Evolutionary conservation across 1,140 invertebrate genomes (phyloP).

Genomic region (Aporrectodea caliginosa): DNA sequence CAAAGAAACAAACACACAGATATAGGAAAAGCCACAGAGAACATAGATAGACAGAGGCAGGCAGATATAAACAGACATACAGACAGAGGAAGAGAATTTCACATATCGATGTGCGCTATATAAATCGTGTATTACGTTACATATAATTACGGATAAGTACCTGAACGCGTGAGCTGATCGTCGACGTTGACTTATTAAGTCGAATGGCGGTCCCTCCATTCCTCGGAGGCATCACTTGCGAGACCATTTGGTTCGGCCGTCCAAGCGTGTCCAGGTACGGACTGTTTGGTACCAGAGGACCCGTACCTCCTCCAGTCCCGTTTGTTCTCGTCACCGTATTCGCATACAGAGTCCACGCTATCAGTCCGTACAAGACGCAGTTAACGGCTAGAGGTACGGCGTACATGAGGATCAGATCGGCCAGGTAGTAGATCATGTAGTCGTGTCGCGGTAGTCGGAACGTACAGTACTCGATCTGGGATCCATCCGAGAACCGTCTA

Average conservation of each 20-base stretch:
- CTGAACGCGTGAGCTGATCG: constrained; percentile 35
- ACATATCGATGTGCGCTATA: too few species aligned
- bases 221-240: background rate
- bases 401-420: constrained; percentile 60
- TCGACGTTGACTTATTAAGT: constrained; percentile 34
- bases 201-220: constrained; percentile 36
- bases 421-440: constrained; percentile 59
- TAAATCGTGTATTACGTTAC: too few species aligned
- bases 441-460: constrained; percentile 56
- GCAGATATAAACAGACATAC: too few species aligned
- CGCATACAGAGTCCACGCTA: constrained; percentile 56
- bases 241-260: background rate
- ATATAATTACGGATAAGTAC: too few species aligned
- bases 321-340: constrained; percentile 31
- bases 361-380: constrained; percentile 58
- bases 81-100: too few species aligned
- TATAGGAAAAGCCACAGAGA: too few species aligned
- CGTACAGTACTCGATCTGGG: constrained; percentile 53
- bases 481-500: constrained; percentile 27
- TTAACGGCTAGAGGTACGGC: constrained; percentile 53
- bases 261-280: background rate
- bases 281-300: constrained; percentile 1
- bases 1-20: too few species aligned
- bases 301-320: constrained; percentile 42
- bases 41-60: too few species aligned